Evolutionary conservation across 2,888 invertebrate species (phyloP).

Genomic region (Hydrotaea cyrtoneurina): DNA sequence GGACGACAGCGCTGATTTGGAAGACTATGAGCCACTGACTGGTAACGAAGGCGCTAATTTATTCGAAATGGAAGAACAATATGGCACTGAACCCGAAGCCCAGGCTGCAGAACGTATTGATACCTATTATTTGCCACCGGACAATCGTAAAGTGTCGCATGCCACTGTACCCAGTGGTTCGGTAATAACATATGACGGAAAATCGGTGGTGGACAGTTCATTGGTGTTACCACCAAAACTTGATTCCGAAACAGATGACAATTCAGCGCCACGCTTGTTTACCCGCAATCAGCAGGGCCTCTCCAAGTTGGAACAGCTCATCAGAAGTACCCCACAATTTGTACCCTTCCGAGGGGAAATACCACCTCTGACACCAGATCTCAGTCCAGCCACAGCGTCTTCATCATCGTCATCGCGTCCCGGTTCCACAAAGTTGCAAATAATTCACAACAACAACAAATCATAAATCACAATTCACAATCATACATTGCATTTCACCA

Average conservation of each 20-base stretch:
- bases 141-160: slow-evolving; percentile 80
- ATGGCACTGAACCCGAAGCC: slow-evolving; percentile 75
- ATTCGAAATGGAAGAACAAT: slow-evolving; percentile 82
- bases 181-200: slow-evolving; percentile 89
- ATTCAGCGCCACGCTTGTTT: slow-evolving; percentile 62
- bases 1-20: slow-evolving; percentile 39
- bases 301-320: slow-evolving; percentile 83
- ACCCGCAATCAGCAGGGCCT: slow-evolving; percentile 73
- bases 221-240: slow-evolving; percentile 82
- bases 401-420: slow-evolving; percentile 72
- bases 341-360: slow-evolving; percentile 88
- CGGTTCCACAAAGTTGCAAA: slow-evolving; percentile 76
- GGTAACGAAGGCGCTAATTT: slow-evolving; percentile 53
- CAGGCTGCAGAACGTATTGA: slow-evolving; percentile 88
- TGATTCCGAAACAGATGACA: slow-evolving; percentile 68
- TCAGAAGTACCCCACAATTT: slow-evolving; percentile 87
- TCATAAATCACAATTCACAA: slow-evolving; percentile 44
- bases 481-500: slow-evolving; percentile 5
- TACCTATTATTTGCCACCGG: slow-evolving; percentile 88
- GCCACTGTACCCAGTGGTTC: slow-evolving; percentile 82
- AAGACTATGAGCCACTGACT: not conserved
- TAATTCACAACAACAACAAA: slow-evolving; percentile 68
- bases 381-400: slow-evolving; percentile 72
- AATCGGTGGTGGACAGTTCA: slow-evolving; percentile 85
- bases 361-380: slow-evolving; percentile 83